phyloP scores from a whole-genome alignment of 1,140 invertebrate genomes.

The Chlorops oryzae region DNA sequence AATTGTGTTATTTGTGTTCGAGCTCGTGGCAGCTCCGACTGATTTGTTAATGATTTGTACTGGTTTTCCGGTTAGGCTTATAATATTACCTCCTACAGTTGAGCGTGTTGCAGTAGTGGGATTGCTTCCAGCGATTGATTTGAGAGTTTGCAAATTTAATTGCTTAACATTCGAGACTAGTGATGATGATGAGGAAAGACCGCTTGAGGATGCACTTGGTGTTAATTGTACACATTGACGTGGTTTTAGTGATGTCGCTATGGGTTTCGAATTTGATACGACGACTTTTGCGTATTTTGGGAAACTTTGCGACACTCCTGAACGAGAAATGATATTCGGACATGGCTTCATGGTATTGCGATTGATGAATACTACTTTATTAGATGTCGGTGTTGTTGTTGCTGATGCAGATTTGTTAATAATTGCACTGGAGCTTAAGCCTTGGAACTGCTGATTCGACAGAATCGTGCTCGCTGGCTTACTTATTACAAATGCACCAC shows the following conservation, averaged over 20 bases:
- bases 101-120: conserved; percentile 9
- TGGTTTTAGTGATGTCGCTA: conserved; percentile 11
- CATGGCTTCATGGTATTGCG: conserved; percentile 36
- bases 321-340: conserved; percentile 17
- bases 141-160: conserved; percentile 15
- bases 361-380: conserved; percentile 41
- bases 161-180: no score
- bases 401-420: neutral
- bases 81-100: conserved; percentile 15
- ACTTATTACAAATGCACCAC: conserved; percentile 31
- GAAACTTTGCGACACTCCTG: conserved; percentile 8
- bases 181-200: neutral
- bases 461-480: conserved; percentile 23
- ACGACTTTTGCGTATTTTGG: conserved; percentile 21
- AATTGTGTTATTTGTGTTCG: conserved; percentile 4
- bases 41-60: conserved; percentile 11
- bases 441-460: neutral
- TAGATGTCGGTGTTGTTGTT: conserved; percentile 20
- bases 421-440: neutral
- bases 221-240: conserved; percentile 7
- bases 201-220: conserved; percentile 4
- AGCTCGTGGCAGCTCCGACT: neutral
- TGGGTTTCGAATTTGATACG: conserved; percentile 21
- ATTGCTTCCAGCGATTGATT: neutral
- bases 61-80: conserved; percentile 10